Base-by-base conservation (phyloP, 2,113 vertebrate species). In the Takifugu bimaculatus region DNA sequence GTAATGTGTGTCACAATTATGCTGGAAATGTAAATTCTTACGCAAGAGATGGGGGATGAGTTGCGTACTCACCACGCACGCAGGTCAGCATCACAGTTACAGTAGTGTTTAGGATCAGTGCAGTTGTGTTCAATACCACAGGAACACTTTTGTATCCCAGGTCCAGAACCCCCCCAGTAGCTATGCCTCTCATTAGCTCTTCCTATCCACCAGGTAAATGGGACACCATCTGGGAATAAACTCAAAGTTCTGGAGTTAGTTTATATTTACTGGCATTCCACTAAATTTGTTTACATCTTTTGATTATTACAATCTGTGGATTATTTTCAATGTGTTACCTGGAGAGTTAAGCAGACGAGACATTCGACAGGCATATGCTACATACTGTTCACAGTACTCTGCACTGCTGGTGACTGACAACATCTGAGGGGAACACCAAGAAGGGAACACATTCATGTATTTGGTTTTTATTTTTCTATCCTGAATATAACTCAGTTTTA, bases 61-160 rank as follows among this genome's bases (percentile, higher is more conserved):
- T 29, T 3, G 29, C 13, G 32, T 9, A 90, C 94, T 95, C 83
- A 99, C 97, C 96, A 98, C 57, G 92, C 87, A 39, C 92, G 93
- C 44, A 90, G 90, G 70, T 99, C 96, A 0, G 97, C 95, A 1
- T 99, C 97, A 12, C 97, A 99, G 91, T 98, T 96, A 85, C 97
- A 99, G 89, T 89, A 90, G 88, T 89, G 91, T 67, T 82, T 93
- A 54, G 94, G 87, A 53, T 96, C 92, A 0, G 92, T 95, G 66
- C 97, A 99, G 89, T 98, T 99, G 54, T 94, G 93, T 43, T 97
- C 93, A 1, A 99, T 98, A 26, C 97, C 97, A 0, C 97, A 99
- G 57, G 95, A 91, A n/a, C 97, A 99, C 73, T 98, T 98, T 65
- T 98, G 96, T 56, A 99, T 94, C 0, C 97, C 97, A 0, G 97